phyloP scores from a whole-genome alignment of 1,140 invertebrate genomes.

The Neomicropteryx cornuta region DNA sequence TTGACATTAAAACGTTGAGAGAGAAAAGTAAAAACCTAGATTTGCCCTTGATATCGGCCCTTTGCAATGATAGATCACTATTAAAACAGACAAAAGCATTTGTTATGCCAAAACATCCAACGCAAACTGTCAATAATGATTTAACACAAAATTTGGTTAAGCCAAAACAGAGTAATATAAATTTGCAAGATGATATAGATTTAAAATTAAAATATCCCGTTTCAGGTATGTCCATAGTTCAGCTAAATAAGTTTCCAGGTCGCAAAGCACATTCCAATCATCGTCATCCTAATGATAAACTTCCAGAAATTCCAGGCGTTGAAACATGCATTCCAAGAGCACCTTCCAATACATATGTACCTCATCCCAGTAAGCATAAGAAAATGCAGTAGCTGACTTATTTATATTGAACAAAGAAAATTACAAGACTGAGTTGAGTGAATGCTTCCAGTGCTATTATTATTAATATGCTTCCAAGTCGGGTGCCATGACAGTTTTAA shows the following conservation, averaged over 20 bases:
- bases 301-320: conserved; percentile 29
- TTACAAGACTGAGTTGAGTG: no score
- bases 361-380: conserved; percentile 33
- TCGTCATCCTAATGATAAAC: conserved; percentile 31
- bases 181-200: no score
- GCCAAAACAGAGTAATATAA: no score
- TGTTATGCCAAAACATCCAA: conserved; percentile 59
- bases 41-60: conserved; percentile 75
- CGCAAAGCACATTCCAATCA: conserved; percentile 15
- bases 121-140: no score
- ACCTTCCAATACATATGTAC: conserved; percentile 35
- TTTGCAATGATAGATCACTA: conserved; percentile 79
- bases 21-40: conserved; percentile 82
- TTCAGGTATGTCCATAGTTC: no score
- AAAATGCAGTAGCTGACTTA: no score
- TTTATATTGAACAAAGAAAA: no score
- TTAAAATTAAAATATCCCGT: no score
- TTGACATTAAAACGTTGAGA: conserved; percentile 69
- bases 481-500: no score
- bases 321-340: conserved; percentile 31
- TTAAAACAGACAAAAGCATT: conserved; percentile 78
- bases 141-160: no score
- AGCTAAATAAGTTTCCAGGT: conserved; percentile 14
- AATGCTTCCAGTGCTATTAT: conserved; percentile 34
- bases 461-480: no score